These are phyloP conservation scores for Nesidiocoris tenuis DNA, from an alignment of 2,888 invertebrate species.

Conservation along the genomic window DNA sequence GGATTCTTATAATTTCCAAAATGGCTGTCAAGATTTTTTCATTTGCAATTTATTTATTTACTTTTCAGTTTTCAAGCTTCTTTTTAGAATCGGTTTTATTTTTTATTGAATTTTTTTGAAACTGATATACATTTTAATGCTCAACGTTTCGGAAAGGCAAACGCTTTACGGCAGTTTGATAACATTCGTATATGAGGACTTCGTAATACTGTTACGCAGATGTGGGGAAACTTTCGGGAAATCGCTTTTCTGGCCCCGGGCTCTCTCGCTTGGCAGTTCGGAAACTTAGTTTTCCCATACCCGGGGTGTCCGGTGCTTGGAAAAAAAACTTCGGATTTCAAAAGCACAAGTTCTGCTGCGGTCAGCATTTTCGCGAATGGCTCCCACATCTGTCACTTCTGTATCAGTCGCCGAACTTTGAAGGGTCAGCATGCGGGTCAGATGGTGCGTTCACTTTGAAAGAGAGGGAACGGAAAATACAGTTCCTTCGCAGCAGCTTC, in stretches of 20 bases:
- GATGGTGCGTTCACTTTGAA: not conserved
- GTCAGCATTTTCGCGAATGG: not conserved
- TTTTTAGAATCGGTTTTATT: too few species aligned
- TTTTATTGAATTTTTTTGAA: not conserved
- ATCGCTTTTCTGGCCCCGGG: not conserved
- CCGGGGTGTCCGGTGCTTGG: not conserved
- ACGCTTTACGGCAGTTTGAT: conserved; percentile 21
- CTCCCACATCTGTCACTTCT: not conserved
- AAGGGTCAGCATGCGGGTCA: not conserved
- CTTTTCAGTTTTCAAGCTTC: not conserved
- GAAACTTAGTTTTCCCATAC: not conserved
- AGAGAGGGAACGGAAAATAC: not conserved
- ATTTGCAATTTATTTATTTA: too few species aligned
- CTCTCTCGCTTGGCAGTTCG: not conserved
- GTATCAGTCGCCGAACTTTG: not conserved
- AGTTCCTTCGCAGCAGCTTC: not conserved
- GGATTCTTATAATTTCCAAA: too few species aligned
- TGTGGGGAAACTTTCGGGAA: not conserved
- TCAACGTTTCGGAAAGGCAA: conserved; percentile 14
- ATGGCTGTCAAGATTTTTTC: too few species aligned
- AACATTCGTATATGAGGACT: conserved; percentile 16
- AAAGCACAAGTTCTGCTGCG: not conserved
- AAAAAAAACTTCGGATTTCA: not conserved
- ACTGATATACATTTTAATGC: too few species aligned
- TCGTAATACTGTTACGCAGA: not conserved